Percentiles rank a stretch among this genome's conserved stretches.
These are phyloP conservation scores for Drosophila heteroneura DNA, from an alignment of 2,888 invertebrate genomes.

Conservation along the genomic window DNA sequence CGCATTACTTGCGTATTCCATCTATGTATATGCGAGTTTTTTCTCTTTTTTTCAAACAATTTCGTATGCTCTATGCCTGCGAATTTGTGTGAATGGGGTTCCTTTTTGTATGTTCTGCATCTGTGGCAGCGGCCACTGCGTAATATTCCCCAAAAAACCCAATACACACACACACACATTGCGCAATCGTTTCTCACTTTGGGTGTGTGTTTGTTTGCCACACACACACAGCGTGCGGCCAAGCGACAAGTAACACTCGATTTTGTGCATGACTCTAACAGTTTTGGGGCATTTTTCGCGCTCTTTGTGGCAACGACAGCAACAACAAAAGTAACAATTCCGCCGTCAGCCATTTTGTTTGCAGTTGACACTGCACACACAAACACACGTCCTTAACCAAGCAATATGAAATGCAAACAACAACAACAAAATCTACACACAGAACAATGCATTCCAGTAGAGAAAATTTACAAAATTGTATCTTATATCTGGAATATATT, in stretches of 20 bases:
- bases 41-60: slow-evolving; percentile 21
- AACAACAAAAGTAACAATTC: slow-evolving; percentile 42
- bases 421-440: slow-evolving; percentile 1
- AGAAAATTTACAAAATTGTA: neutral
- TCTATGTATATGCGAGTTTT: slow-evolving; percentile 12
- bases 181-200: neutral
- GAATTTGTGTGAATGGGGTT: slow-evolving; percentile 31
- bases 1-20: slow-evolving; percentile 28
- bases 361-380: slow-evolving; percentile 62
- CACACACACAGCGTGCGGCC: slow-evolving; percentile 21
- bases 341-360: slow-evolving; percentile 68
- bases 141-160: slow-evolving; percentile 46
- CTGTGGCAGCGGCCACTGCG: slow-evolving; percentile 28
- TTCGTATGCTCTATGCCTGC: slow-evolving; percentile 10
- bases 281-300: slow-evolving; percentile 51
- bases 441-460: neutral
- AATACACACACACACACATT: slow-evolving; percentile 5
- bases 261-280: slow-evolving; percentile 49
- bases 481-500: neutral
- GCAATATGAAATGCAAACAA: slow-evolving; percentile 18
- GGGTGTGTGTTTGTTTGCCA: slow-evolving; percentile 10
- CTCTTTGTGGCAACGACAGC: slow-evolving; percentile 63
- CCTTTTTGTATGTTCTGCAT: slow-evolving; percentile 36
- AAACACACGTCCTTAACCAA: slow-evolving; percentile 33
- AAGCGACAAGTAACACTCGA: slow-evolving; percentile 41